Evolutionary conservation across 2,888 invertebrate species (phyloP), one percentile per base, ranked within the genome.

Genomic region (Neoitamus cyanurus): DNA sequence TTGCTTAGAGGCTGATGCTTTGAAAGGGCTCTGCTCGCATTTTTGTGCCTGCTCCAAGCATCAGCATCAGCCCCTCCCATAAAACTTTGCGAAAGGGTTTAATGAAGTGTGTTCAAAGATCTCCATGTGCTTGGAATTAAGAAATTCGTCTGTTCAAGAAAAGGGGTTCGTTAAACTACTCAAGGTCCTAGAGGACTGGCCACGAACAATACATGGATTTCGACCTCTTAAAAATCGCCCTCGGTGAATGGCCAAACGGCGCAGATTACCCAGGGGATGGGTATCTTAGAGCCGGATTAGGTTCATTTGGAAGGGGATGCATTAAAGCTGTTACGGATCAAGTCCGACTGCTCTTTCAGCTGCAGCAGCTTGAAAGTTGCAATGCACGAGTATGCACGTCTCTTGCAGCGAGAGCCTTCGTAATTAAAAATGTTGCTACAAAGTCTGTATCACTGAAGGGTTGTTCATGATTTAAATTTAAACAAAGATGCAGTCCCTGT

Each of bases 1-100:
- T 77, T 77, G 42, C 46, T 77, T 77, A 46, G 77, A 42, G 25
- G 28, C 28, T 77, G 77, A 77, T 77, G 77, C 25, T 28, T 77
- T 28, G 25, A 34, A 42, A 42, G 77, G 77, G 46, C 42, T 15
- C 42, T 77, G 77, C 42, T 42, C 42, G 25, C n/a, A 77, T 77
- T 77, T 42, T 77, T 77, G 77, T 68, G 68, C 68, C 68, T 68
- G 20, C 25, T 20, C 15, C 68, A 68, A 37, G 25, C 11, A 68
- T 28, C 25, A 20, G 11, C 28, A 42, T 42, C 28, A 68, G 6
- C n/a, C 70, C 30, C 37, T 37, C 73, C 11, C 7, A n/a, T n/a
- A 28, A 77, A 25, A 77, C 34, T 77, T 77, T 28, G 13, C 15
- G 20, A 13, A 77, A 77, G 30, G 25, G 25, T 77, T 77, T 3